phyloP scores from a whole-genome alignment of 64 coral and sea anemone species.

The Pocillopora verrucosa region DNA sequence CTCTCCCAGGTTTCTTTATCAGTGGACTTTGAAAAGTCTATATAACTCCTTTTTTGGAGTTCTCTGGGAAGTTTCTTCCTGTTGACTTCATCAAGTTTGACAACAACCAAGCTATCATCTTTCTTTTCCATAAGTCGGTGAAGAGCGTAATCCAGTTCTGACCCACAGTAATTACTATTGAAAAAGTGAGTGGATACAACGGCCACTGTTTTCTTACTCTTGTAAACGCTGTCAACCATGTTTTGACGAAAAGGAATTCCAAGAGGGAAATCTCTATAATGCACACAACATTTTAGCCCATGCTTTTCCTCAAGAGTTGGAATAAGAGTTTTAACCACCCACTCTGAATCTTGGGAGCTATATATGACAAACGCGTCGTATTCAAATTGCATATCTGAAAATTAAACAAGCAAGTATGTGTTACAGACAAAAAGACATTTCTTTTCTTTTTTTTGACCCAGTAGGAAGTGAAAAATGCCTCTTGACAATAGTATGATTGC shows the following conservation, averaged over 20 bases:
- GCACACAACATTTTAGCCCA: background rate
- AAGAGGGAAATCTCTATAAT: background rate
- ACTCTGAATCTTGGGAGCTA: background rate
- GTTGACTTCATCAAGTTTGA: background rate
- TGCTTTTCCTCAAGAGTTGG: background rate
- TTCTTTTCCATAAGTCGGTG: background rate
- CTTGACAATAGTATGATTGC: no score
- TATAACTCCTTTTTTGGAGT: conserved; percentile 7
- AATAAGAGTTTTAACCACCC: background rate
- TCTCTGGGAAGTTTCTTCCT: background rate
- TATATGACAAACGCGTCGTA: conserved; percentile 5
- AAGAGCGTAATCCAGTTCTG: background rate
- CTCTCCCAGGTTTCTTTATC: conserved; percentile 6
- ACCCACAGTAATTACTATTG: background rate
- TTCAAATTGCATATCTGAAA: background rate
- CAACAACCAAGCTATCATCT: background rate
- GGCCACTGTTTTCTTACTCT: background rate
- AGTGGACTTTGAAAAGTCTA: background rate
- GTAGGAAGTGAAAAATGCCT: no score
- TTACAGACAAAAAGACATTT: no score
- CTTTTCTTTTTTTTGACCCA: no score
- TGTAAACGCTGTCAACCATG: conserved; percentile 5
- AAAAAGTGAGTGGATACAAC: background rate
- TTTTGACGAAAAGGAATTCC: background rate
- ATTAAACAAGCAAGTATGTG: no score